Percentiles rank a stretch among this genome's conserved stretches.
Evolutionary conservation across 2,888 invertebrate genomes (phyloP).

Genomic region (Andricus quercusramuli): DNA sequence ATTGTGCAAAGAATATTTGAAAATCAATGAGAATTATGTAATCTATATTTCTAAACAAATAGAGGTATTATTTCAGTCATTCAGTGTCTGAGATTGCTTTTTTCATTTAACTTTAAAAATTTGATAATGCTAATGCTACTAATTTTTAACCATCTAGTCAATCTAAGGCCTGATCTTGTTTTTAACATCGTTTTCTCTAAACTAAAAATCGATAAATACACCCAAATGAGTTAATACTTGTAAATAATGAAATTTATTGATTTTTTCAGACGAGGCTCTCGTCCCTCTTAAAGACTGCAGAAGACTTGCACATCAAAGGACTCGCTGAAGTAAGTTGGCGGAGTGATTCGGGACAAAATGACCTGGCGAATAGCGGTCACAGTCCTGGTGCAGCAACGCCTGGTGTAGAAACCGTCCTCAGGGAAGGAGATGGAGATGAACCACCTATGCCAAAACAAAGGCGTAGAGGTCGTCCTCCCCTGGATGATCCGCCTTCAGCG

Average conservation of each 20-base stretch:
- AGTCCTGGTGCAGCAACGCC: constrained; percentile 73
- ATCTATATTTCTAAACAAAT: no score
- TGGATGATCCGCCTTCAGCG: constrained; percentile 82
- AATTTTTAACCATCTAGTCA: no score
- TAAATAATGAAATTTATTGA: background rate
- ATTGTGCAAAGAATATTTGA: no score
- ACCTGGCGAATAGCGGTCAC: constrained; percentile 72
- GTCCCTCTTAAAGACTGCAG: constrained; percentile 93
- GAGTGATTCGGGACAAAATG: constrained; percentile 73
- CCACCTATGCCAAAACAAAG: constrained; percentile 80
- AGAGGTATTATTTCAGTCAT: no score
- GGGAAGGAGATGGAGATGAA: constrained; percentile 74
- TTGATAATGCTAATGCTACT: no score
- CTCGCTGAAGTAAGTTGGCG: constrained; percentile 94
- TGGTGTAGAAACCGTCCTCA: constrained; percentile 73
- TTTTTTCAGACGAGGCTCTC: constrained; percentile 89
- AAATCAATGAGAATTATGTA: no score
- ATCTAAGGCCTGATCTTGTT: background rate
- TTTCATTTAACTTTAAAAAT: no score
- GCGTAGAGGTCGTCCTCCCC: constrained; percentile 85
- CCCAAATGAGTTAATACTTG: background rate
- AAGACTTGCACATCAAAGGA: constrained; percentile 94
- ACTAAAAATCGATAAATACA: background rate
- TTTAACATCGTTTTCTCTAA: background rate
- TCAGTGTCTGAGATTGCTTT: no score